Evolutionary conservation across 2,888 invertebrate genomes (phyloP), one percentile per base, ranked within the genome.

Genomic region (Chironomus tentans): DNA sequence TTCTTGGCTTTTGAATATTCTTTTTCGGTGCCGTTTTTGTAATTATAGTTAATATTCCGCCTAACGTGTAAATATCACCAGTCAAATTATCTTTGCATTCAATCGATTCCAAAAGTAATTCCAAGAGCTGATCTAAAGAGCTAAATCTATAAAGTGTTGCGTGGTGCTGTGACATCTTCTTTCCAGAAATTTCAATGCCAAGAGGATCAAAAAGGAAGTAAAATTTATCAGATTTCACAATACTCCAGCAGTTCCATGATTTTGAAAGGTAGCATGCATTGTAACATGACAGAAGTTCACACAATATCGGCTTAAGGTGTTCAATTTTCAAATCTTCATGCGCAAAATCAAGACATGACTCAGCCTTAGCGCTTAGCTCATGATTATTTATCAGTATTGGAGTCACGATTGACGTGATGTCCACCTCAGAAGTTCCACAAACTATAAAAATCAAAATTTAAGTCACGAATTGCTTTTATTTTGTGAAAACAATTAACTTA

Each of bases 141-240:
- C 56, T 12, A 21, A 76, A 76, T 56, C 62, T 48, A 13, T 76
- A 76, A 5, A 76, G 28, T n/a, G 28, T 47, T 7, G 76, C 68
- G 13, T 56, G 50, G 2, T 50, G 50, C 0, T 48, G 48, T 4
- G 7, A 6, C 2, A 46, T 65, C 7, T 68, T 75, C 15, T 69
- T 69, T 5, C 13, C 38, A 18, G n/a, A 47, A 10, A 56, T 4
- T 18, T 68, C 22, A 15, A 69, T 68, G 2, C 76, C 76, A 24
- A 69, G 18, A 4, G 69, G 69, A 76, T 76, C 76, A 18, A 76
- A 76, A 2, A 76, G 3, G 24, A 21, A 76, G 22, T 68, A 69
- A 56, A 15, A 28, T 2, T 56, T 69, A 10, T 18, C 15, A 12
- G 15, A 13, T 68, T 74, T 74, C 12, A 76, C 21, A 12, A 76